Evolutionary conservation across 2,888 invertebrate genomes (phyloP).

Genomic region (Eretmocerus hayati): DNA sequence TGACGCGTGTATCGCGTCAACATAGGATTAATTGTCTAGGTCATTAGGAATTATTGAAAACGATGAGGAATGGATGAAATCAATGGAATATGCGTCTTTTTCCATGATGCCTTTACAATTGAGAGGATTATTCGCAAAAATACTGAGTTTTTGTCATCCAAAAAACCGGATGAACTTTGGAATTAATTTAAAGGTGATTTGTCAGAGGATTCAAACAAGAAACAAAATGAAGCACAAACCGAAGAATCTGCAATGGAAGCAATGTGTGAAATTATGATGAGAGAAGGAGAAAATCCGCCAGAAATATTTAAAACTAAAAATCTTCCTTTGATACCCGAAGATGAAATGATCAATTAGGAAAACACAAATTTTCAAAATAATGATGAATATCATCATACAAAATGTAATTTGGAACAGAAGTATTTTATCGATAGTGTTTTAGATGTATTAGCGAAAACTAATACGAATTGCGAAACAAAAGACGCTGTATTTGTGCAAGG

Average conservation of each 20-base stretch:
- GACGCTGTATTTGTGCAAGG: conserved; percentile 32
- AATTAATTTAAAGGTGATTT: conserved; percentile 11
- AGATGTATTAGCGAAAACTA: neutral
- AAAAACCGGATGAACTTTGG: conserved; percentile 19
- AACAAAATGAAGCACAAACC: no score
- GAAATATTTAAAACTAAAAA: no score
- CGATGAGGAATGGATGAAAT: conserved; percentile 16
- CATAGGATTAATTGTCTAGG: no score
- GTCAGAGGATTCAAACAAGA: conserved; percentile 26
- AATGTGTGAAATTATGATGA: neutral
- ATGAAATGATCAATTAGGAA: neutral
- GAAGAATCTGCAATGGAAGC: no score
- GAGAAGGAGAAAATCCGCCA: neutral
- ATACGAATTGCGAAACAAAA: neutral
- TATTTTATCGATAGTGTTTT: conserved; percentile 12
- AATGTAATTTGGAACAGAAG: conserved; percentile 12
- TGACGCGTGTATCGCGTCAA: conserved; percentile 20
- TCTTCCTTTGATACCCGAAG: neutral
- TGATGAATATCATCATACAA: neutral
- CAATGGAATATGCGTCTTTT: conserved; percentile 12
- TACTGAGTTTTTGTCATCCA: conserved; percentile 28
- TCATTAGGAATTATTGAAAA: conserved; percentile 21
- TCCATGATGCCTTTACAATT: conserved; percentile 25
- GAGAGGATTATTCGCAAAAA: conserved; percentile 32
- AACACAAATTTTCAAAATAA: conserved; percentile 4